Base-by-base conservation (phyloP, 2,888 invertebrate species). In the Cloeon dipterum region DNA sequence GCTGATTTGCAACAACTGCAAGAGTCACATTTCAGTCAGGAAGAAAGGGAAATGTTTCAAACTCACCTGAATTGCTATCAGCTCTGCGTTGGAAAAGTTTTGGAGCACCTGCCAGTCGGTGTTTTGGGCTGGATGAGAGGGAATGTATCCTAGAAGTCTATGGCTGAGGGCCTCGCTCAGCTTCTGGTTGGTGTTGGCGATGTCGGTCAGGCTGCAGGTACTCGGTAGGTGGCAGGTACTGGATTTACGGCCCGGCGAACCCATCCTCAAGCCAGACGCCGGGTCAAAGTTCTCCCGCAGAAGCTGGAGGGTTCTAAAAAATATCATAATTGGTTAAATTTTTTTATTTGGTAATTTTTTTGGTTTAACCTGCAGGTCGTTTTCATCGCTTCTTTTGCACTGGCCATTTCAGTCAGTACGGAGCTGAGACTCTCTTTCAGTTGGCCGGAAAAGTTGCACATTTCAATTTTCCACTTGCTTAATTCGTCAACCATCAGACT, bases 401-500 rank as follows among this genome's bases (percentile, higher is more conserved):
- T 59, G 43, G 65, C 67, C 37, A 70, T 62, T 50, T 83, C 82
- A 44, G 75, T 74, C 20, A 82, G 54, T 38, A 82, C 50, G 43
- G 66, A 63, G 52, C 71, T 72, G 42, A 78, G 60, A 23, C 69
- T 65, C 52, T 71, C 70, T 52, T 78, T 72, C 38, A 77, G 57
- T 44, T 73, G 74, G 20, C 68, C 67, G 36, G 71, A 67, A 52
- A 74, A 67, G 44, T 74, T 73, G 8, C 69, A 70, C 18, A 88
- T 60, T 38, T 73, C 66, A 34, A 78, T 78, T 54, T 88, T 86
- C 70, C 83, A 83, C 46, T 73, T 66, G 1, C 86, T 86, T 44
- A 89, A 56, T 58, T 91, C 89, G 58, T 91, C 89, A 2, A 88
- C 78, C 77, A 91, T 82, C 39, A 89, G 68, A 54, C 89, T 88